Evolutionary conservation across 2,888 invertebrate genomes (phyloP).

Genomic region (Aromia moschata): DNA sequence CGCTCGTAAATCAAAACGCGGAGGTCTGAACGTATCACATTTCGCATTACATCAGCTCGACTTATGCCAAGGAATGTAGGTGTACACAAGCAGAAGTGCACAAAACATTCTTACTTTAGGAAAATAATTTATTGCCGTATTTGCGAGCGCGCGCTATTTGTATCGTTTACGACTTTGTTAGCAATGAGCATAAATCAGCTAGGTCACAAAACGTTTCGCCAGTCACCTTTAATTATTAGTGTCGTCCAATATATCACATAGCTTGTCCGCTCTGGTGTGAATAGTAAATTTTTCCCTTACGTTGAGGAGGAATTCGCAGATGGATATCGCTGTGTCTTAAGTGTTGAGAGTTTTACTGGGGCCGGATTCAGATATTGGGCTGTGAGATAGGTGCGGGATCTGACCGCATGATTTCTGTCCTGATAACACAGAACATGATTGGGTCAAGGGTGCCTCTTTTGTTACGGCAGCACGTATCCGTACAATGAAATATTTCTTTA

Average conservation of each 20-base stretch:
- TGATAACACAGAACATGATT: too few species aligned
- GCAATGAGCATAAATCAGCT: slow-evolving; percentile 9
- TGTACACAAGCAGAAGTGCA: slow-evolving; percentile 1
- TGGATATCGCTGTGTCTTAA: too few species aligned
- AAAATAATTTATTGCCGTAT: slow-evolving; percentile 20
- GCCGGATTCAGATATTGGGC: too few species aligned
- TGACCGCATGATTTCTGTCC: too few species aligned
- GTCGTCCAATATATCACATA: background rate
- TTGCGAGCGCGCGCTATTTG: slow-evolving; percentile 9
- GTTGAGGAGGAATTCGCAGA: too few species aligned
- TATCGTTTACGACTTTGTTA: slow-evolving; percentile 22
- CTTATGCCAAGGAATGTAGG: slow-evolving; percentile 1
- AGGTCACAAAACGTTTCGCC: slow-evolving; percentile 7
- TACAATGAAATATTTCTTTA: too few species aligned
- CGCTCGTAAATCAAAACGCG: background rate
- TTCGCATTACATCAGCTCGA: slow-evolving; percentile 9
- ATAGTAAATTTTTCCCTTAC: too few species aligned
- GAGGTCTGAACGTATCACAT: slow-evolving; percentile 7
- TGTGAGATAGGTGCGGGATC: too few species aligned
- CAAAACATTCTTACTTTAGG: slow-evolving; percentile 10
- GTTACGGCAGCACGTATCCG: too few species aligned
- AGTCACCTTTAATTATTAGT: slow-evolving; percentile 13
- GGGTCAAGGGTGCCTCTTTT: too few species aligned
- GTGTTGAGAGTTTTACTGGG: too few species aligned
- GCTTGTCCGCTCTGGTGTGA: too few species aligned